Evolutionary conservation across 2,113 vertebrate genomes (phyloP).

Genomic region (Rhynchomys soricoides): DNA sequence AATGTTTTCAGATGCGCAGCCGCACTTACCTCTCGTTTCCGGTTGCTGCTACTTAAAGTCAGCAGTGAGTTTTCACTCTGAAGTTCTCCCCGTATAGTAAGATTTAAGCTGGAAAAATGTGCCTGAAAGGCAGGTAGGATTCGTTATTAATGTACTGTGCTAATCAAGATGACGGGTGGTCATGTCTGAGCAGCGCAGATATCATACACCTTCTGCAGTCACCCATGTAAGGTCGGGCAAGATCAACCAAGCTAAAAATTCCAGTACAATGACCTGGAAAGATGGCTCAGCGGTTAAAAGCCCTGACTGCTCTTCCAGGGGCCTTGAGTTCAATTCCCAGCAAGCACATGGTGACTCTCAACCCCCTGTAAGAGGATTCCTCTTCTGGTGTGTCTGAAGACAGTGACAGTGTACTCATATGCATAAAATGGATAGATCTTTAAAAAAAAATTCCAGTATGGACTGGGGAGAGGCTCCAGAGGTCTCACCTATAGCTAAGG

Average conservation of each 20-base stretch:
- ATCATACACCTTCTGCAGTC: not conserved
- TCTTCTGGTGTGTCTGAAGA: too few species aligned
- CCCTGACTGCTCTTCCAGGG: too few species aligned
- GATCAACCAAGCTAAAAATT: not conserved
- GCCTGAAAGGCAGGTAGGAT: slow-evolving; percentile 85
- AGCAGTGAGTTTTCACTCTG: slow-evolving; percentile 87
- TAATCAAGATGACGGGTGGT: not conserved
- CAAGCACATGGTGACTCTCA: too few species aligned
- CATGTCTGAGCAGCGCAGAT: not conserved
- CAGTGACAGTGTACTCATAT: too few species aligned
- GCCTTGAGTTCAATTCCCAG: too few species aligned
- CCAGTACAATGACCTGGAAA: too few species aligned
- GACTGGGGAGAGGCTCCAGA: not conserved
- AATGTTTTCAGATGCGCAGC: not conserved
- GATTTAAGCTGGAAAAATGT: slow-evolving; percentile 89
- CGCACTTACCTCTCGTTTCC: slow-evolving; percentile 88
- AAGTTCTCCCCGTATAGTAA: slow-evolving; percentile 88
- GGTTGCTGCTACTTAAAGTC: slow-evolving; percentile 86
- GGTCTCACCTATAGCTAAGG: not conserved
- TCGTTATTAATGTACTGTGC: not conserved
- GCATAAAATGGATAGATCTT: too few species aligned
- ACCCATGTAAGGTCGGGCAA: not conserved
- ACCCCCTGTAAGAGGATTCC: too few species aligned
- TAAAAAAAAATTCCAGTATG: not conserved
- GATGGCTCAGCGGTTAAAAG: too few species aligned